phyloP scores from a whole-genome alignment of 2,797 vertebrate genomes.

The Nannoperca australis region DNA sequence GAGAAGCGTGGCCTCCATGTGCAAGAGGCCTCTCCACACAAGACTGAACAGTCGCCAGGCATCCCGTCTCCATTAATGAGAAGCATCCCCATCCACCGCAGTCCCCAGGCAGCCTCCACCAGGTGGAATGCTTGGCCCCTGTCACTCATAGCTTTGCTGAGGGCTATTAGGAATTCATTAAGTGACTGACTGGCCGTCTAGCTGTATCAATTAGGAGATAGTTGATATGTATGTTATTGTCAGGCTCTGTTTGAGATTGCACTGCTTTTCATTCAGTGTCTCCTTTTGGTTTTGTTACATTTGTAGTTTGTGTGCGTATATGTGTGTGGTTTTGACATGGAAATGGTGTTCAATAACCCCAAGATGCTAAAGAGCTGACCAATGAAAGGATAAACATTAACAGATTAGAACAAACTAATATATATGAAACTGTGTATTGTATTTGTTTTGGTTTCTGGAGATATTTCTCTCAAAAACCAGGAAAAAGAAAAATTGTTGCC shows the following conservation, averaged over 20 bases:
- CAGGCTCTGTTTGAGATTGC: conserved; percentile 71
- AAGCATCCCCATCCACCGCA: conserved; percentile 72
- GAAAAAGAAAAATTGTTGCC: conserved; percentile 70
- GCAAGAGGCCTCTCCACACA: conserved; percentile 75
- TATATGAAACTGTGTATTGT: not conserved
- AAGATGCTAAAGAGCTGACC: conserved; percentile 19
- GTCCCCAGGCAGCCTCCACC: conserved; percentile 70
- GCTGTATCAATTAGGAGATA: conserved; percentile 87
- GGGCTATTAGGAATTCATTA: conserved; percentile 82
- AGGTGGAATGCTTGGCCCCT: conserved; percentile 80
- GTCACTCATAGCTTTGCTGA: conserved; percentile 78
- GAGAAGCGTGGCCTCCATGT: conserved; percentile 65
- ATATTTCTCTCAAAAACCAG: not conserved
- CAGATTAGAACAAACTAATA: not conserved
- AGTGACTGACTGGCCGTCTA: conserved; percentile 73
- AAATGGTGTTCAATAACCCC: conserved; percentile 15
- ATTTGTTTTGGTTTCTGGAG: conserved; percentile 25
- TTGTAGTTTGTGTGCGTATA: conserved; percentile 19
- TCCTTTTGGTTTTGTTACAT: conserved; percentile 55
- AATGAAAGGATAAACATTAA: conserved; percentile 21
- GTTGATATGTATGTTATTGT: conserved; percentile 83
- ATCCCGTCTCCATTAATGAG: conserved; percentile 83
- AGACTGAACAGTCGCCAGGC: conserved; percentile 78
- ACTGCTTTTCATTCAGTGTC: conserved; percentile 68
- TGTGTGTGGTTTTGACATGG: conserved; percentile 42